phyloP scores from a whole-genome alignment of 1,140 invertebrate genomes.

The Philaenus spumarius region DNA sequence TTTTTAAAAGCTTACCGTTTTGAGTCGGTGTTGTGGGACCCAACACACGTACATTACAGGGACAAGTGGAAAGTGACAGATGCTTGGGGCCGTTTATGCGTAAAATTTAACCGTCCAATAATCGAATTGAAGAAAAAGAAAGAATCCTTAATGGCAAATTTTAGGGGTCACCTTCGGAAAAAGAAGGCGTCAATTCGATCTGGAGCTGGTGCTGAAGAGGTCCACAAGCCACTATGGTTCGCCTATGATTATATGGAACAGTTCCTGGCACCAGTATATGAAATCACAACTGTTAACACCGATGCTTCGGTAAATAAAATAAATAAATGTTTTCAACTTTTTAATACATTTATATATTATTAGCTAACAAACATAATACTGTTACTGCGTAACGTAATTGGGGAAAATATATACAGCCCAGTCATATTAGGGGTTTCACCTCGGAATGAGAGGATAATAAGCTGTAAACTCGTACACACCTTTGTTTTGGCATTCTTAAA shows the following conservation, averaged over 20 bases:
- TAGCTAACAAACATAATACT: background rate
- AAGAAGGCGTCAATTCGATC: constrained; percentile 27
- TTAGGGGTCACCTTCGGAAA: constrained; percentile 21
- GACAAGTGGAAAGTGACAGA: background rate
- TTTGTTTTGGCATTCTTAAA: too few relatives aligned
- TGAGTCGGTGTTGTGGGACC: background rate
- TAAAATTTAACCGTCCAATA: constrained; percentile 12
- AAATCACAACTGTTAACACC: background rate
- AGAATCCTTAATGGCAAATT: constrained; percentile 32
- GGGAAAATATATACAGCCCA: too few relatives aligned
- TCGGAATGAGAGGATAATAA: too few relatives aligned
- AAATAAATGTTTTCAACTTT: too few relatives aligned
- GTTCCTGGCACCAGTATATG: constrained; percentile 24
- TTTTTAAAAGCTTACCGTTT: background rate
- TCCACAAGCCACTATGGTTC: constrained; percentile 34
- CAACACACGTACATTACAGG: background rate
- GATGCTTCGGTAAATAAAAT: background rate
- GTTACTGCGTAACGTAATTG: background rate
- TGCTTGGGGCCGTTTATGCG: constrained; percentile 13
- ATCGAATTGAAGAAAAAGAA: constrained; percentile 32
- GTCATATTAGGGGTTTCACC: too few relatives aligned
- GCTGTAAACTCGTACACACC: too few relatives aligned
- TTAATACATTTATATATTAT: background rate
- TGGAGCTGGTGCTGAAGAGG: constrained; percentile 27
- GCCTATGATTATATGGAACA: constrained; percentile 32